Evolutionary conservation across 2,888 invertebrate species (phyloP).

Genomic region (Noctua janthina): DNA sequence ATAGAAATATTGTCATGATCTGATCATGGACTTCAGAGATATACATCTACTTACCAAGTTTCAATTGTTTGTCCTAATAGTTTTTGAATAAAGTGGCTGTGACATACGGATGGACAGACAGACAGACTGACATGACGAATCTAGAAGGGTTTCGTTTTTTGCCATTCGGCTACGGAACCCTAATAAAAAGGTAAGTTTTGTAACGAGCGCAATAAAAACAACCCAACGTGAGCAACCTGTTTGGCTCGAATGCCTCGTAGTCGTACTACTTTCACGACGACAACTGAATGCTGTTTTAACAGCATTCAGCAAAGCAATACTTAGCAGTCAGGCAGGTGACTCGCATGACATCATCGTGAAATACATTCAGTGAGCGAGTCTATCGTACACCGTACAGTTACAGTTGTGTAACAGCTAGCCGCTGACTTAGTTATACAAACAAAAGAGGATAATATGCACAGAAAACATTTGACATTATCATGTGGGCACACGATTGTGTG

Average conservation of each 20-base stretch:
- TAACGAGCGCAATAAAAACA: background rate
- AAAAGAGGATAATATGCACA: conserved; percentile 47
- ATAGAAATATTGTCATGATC: too few species aligned
- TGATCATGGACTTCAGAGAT: too few species aligned
- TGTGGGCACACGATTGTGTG: conserved; percentile 12
- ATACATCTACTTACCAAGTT: too few species aligned
- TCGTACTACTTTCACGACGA: background rate
- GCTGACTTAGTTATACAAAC: conserved; percentile 46
- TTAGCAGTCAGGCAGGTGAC: conserved; percentile 21
- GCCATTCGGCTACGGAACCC: too few species aligned
- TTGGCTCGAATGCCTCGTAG: background rate
- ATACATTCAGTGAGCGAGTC: background rate
- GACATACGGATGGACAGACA: too few species aligned
- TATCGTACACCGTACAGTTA: background rate
- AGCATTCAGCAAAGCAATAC: background rate
- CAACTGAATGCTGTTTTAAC: background rate
- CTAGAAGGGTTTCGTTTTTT: too few species aligned
- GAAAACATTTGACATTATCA: conserved; percentile 36
- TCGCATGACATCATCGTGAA: conserved; percentile 16
- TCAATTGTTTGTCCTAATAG: too few species aligned
- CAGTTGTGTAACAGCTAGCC: conserved; percentile 2
- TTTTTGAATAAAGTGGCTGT: too few species aligned
- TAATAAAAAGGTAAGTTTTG: background rate
- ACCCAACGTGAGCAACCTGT: background rate
- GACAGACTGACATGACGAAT: too few species aligned